Percentiles rank a stretch among this genome's conserved stretches.
Evolutionary conservation across 1,140 invertebrate species (phyloP).

Genomic region (Argopecten irradians): DNA sequence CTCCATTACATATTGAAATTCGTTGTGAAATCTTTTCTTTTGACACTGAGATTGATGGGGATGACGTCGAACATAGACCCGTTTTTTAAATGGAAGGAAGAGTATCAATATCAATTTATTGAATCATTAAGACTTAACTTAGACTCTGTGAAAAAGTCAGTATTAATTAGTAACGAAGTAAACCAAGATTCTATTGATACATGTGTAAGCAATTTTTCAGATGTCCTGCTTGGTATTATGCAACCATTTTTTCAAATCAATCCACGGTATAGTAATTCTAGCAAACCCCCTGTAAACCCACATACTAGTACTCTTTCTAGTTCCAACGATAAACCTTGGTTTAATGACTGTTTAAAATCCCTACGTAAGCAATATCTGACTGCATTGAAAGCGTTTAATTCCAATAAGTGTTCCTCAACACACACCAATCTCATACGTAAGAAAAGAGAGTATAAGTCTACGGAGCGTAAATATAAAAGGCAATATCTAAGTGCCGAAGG

Average conservation of each 20-base stretch:
- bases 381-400: too few species aligned
- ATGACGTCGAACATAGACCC: background rate
- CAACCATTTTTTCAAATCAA: background rate
- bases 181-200: background rate
- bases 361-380: too few species aligned
- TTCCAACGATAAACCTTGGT: too few species aligned
- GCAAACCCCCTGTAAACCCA: too few species aligned
- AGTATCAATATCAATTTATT: background rate
- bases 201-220: background rate
- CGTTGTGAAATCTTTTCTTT: background rate
- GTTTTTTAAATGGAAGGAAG: background rate
- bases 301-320: too few species aligned
- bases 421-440: too few species aligned
- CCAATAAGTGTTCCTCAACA: too few species aligned
- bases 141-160: background rate
- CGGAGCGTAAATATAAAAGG: too few species aligned
- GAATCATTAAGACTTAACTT: background rate
- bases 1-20: slow-evolving; percentile 26
- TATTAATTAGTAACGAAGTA: background rate
- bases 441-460: too few species aligned
- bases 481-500: too few species aligned
- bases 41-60: background rate
- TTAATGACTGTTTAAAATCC: too few species aligned
- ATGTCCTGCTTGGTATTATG: background rate
- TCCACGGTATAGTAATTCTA: too few species aligned